Conservation (phyloP, 2,888 invertebrate genomes). For the Pheosia tremula region DNA sequence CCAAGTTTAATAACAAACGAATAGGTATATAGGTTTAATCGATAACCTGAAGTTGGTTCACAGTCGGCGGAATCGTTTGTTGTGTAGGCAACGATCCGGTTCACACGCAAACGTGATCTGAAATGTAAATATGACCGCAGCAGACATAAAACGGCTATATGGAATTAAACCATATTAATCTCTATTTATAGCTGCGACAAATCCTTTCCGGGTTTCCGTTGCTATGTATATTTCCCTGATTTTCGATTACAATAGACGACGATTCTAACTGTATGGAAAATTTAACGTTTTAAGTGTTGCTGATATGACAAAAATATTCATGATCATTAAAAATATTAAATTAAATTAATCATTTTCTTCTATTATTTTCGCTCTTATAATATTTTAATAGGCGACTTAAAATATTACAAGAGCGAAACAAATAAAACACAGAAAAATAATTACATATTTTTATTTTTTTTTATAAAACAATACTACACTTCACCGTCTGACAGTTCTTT, state of each 20-base stretch:
- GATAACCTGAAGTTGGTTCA: slow-evolving; percentile 38
- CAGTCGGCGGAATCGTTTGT: slow-evolving; percentile 38
- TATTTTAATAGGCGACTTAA: too few relatives aligned
- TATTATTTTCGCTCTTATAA: too few relatives aligned
- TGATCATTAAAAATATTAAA: too few relatives aligned
- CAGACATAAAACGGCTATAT: slow-evolving; percentile 58
- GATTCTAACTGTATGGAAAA: too few relatives aligned
- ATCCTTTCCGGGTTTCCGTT: slow-evolving; percentile 51
- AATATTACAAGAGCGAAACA: too few relatives aligned
- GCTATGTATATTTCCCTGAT: slow-evolving; percentile 24
- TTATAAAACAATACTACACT: too few relatives aligned
- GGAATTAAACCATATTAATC: slow-evolving; percentile 73
- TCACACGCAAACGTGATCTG: slow-evolving; percentile 58
- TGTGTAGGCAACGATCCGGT: slow-evolving; percentile 25
- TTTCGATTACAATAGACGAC: not conserved
- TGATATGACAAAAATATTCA: too few relatives aligned
- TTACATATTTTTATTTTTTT: too few relatives aligned
- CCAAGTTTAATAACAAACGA: slow-evolving; percentile 26
- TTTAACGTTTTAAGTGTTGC: too few relatives aligned
- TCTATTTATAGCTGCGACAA: slow-evolving; percentile 63
- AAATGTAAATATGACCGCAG: slow-evolving; percentile 42
- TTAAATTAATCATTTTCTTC: too few relatives aligned
- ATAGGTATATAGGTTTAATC: slow-evolving; percentile 23
- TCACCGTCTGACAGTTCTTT: too few relatives aligned
- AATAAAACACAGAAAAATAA: too few relatives aligned